Evolutionary conservation across 1,140 invertebrate genomes (phyloP), one percentile per base, ranked within the genome.

Genomic region (Vanessa atalanta): DNA sequence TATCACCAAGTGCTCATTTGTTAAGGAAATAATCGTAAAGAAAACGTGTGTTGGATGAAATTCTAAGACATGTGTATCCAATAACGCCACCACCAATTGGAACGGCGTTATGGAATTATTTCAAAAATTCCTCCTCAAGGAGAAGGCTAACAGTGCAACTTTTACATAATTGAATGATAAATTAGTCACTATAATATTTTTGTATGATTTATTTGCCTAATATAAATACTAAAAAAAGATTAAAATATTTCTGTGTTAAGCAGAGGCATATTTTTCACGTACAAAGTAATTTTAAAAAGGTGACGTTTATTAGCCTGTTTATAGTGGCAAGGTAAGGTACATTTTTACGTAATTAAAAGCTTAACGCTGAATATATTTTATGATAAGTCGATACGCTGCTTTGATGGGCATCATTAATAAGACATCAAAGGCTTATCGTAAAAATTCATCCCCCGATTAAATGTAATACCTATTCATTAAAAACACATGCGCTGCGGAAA

Each of bases 391-490:
- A 84, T 80, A 79, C 69, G 78, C 78, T 72, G 79, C 78, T 75
- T 80, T 81, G 84, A 86, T 87, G 77, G 78, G 69, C 75, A 71
- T 61, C 68, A 51, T 81, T 89, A 91, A 88, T 88, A 91, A 92
- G 87, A 90, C 89, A 90, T 92, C 87, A 88, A 85, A 82, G 72
- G 75, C 78, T 85, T 84, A 88, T 84, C 79, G 76, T 82, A 86
- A 87, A 87, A 86, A 84, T 82, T 80, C 83, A 77, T 81, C 84
- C 82, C 67, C 83, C 81, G 75, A 85, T 82, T 87, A 83, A 83
- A 86, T 86, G 73, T 86, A 86, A 87, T 86, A 83, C 82, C 83
- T 87, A 88, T 87, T 90, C 81, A 88, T 89, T 88, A 88, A 86
- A 85, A 89, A 84, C 84, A 84, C 83, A 88, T 88, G 83, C 70